Evolutionary conservation across 2,113 vertebrate species (phyloP), one percentile per base, ranked within the genome.

Genomic region (Sminthopsis crassicaudata): DNA sequence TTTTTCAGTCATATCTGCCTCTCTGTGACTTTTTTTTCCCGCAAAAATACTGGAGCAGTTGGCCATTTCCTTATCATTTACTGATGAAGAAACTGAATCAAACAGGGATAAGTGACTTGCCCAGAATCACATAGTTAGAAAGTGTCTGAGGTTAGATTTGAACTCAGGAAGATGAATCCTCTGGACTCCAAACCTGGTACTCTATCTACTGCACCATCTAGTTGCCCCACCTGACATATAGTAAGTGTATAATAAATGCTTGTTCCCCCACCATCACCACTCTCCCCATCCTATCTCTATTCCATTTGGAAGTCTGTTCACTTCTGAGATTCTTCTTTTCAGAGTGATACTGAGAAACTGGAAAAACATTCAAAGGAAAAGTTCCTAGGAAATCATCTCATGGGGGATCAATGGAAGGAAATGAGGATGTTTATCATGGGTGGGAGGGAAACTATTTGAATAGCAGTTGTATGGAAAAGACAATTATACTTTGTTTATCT

Each of bases 401-500:
- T n/a, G 42, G 67, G 67, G 7, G 67, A 84, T n/a, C 60, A 84
- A 84, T 84, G 19, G 67, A 23, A 84, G 67, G 67, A 84, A 84
- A 84, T 84, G 67, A 84, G 67, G 67, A 84, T 84, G 67, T 84
- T 84, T 84, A 84, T 42, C 67, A 84, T 84, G 67, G 67, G 67
- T 84, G 36, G 67, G 67, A 42, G 67, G 67, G 36, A 84, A 84
- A 42, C 67, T 84, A 84, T 42, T 84, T 84, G 67, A 84, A 84
- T 84, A 84, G 67, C 67, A 22, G 67, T 84, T 84, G n/a, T 84
- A n/a, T 84, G n/a, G n/a, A 84, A 48, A 23, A 36, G 67, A 84
- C 67, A 84, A 84, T 84, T 84, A 84, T 8, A 84, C 67, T 84
- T 84, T 84, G n/a, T 84, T 84, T 42, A 84, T 16, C 67, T 84